Percentiles rank a stretch among this genome's conserved stretches.
phyloP scores from a whole-genome alignment of 64 coral and sea anemone species.

The Montipora foliosa region DNA sequence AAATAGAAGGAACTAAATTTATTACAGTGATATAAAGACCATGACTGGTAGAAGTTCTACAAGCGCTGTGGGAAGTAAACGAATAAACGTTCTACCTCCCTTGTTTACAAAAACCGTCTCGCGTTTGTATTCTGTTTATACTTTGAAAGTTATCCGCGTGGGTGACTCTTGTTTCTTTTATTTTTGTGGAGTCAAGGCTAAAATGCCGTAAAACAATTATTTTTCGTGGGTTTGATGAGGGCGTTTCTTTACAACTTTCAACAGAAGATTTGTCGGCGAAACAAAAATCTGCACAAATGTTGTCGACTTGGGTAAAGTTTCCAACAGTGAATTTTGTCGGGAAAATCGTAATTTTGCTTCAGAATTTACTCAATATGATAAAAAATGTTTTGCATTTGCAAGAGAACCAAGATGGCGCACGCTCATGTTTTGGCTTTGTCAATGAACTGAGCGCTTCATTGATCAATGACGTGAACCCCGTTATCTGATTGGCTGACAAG shows the following conservation, averaged over 20 bases:
- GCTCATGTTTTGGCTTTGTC: neutral
- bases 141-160: neutral
- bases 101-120: neutral
- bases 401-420: neutral
- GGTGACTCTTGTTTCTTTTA: slow-evolving; percentile 3
- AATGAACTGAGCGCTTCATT: slow-evolving; percentile 40
- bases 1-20: neutral
- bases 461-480: slow-evolving; percentile 54
- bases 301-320: neutral
- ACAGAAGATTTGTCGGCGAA: neutral
- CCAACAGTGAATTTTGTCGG: neutral
- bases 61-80: no score
- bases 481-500: slow-evolving; percentile 68
- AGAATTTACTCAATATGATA: neutral
- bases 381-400: neutral
- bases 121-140: neutral
- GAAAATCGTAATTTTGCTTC: neutral
- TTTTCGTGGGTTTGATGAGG: neutral
- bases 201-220: neutral
- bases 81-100: no score
- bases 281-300: neutral
- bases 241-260: neutral
- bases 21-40: neutral
- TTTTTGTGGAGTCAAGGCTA: neutral
- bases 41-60: neutral